These are phyloP conservation scores for Pygoscelis antarcticus DNA, from an alignment of 2,113 vertebrate species.

Conservation along the genomic window DNA sequence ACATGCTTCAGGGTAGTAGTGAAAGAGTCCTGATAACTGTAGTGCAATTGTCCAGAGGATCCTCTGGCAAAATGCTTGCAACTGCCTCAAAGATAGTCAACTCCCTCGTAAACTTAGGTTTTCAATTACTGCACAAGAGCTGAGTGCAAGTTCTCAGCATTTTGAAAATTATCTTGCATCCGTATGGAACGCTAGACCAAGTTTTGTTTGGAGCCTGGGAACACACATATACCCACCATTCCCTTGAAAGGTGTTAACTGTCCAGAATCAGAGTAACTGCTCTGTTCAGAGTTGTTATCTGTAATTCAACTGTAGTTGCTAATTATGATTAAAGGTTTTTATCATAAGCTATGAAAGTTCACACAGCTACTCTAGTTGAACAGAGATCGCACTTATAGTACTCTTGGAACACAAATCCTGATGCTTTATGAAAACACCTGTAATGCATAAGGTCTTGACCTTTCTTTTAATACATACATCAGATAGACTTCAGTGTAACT, in stretches of 20 bases:
- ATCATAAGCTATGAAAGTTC: not conserved
- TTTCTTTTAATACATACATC: not conserved
- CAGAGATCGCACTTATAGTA: rapidly evolving
- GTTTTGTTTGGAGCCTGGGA: not conserved
- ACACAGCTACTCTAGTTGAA: not conserved
- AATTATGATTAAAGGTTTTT: not conserved
- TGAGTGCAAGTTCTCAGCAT: not conserved
- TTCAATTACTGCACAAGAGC: not conserved
- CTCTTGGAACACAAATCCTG: not conserved
- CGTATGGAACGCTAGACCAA: not conserved
- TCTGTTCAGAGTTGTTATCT: not conserved
- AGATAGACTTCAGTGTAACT: not conserved
- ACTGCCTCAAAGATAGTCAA: not conserved
- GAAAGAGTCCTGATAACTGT: not conserved
- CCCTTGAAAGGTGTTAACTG: not conserved
- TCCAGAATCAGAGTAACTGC: not conserved
- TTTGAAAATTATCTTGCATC: not conserved
- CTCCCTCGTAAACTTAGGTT: not conserved
- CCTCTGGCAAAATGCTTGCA: not conserved
- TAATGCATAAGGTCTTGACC: not conserved
- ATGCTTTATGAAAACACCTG: not conserved
- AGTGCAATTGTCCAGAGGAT: not conserved
- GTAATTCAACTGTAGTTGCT: not conserved
- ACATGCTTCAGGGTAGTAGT: not conserved
- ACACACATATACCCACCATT: not conserved